Evolutionary conservation across 2,113 vertebrate species (phyloP), one percentile per base, ranked within the genome.

Genomic region (Aspidoscelis tigris): DNA sequence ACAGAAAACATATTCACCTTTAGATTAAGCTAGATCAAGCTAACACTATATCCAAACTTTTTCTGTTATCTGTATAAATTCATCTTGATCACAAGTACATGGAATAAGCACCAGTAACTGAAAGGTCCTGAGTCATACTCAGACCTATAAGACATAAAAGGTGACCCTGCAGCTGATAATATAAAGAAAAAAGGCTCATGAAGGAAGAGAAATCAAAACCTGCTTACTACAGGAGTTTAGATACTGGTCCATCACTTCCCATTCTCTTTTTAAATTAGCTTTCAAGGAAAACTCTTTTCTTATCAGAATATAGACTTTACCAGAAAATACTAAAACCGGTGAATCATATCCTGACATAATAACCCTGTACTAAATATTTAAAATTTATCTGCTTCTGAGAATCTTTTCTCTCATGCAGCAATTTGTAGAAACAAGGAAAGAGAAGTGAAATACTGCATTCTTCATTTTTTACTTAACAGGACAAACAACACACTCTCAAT

Each of bases 321-420:
- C 43, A 68, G 41, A 64, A 39, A 33, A 78, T 24, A 10, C 76
- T 65, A 22, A 53, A 6, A 10, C 22, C 47, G 9, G 44, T 66
- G 43, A 65, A 75, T 83, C 72, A 83, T 76, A 68, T 68, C 58
- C 81, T 50, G 47, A 50, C 47, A 50, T 76, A 61, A n/a, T 44
- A 24, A 83, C 16, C 68, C 50, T 68, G 33, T 76, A 53, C 4
- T 68, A 76, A 6, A 41, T 53, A 33, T 24, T 50, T 50, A 14
- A 41, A 24, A 3, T 72, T 53, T 18, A 4, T 44, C 2, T 24
- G 16, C 39, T 39, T 61, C 44, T 41, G 14, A 66, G 4, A 4
- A 2, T 50, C 47, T 53, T 50, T 24, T 43, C 69, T 14, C 55
- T 69, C 61, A 7, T 68, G 66, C 22, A 26, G 1, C 1, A 44